Base-by-base conservation (phyloP, 2,888 invertebrate species). In the Thymelicus acteon region DNA sequence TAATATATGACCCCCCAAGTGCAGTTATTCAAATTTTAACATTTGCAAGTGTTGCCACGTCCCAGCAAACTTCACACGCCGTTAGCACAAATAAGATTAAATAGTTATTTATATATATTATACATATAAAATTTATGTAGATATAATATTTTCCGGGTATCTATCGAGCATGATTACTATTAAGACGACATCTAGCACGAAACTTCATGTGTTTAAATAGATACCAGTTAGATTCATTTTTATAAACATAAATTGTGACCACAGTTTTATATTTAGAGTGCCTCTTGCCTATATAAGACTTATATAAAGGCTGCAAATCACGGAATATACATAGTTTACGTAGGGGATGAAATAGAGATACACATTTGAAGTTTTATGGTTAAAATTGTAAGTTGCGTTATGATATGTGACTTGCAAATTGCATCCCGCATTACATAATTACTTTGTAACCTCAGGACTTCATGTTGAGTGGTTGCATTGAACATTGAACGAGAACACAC, bases 221-320 rank as follows among this genome's bases (percentile, higher is more conserved):
- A 82, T 88, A 85, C 81, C 82, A 79, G 75, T 89, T 92, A 92
- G 91, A 88, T 88, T 89, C 88, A 85, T 92, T 93, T 91, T 91
- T 91, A 87, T 90, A 89, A 57, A 85, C 82, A 86, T 88, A 85
- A 90, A 93, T 93, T 93, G 93, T 92, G 94, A 94, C 94, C 93
- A 94, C 94, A 88, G 91, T 94, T 94, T 94, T 95, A 94, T 94
- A 94, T 94, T 94, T 94, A 94, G 95, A 95, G 95, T 95, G 95
- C 95, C 95, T 95, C 94, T 94, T 94, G 94, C 94, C 94, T 94
- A 87, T 92, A 93, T 90, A 94, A 94, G 94, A 94, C 94, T 94
- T 93, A 93, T 92, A 91, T 91, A 92, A 94, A 94, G 94, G 94
- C 94, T 94, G 94, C 94, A 90, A 93, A 91, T 91, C 94, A 94